Evolutionary conservation across 2,888 invertebrate species (phyloP), one percentile per base, ranked within the genome.

Genomic region (Drosophila eohydei): DNA sequence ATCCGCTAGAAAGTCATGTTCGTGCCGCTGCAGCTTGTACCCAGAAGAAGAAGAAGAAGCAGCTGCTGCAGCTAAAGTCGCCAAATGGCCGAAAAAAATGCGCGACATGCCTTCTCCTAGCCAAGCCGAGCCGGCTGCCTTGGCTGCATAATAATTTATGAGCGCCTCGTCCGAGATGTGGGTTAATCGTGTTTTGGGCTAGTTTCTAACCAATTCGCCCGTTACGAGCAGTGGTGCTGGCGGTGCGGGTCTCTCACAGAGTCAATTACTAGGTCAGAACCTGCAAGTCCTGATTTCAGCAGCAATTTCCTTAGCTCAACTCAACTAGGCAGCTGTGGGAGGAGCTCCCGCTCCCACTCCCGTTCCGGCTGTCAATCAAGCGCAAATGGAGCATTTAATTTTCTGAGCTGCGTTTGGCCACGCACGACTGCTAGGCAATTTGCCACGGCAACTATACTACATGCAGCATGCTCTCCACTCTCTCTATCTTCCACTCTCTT

Each of bases 181-280:
- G 92, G 92, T 92, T 92, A 92, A 92, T 92, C 92, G 93, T 92
- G 92, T 92, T 92, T 90, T 92, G 88, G 91, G 91, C 91, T 91
- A 92, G 90, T 85, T 89, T 83, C 75, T 60, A 72, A 64, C 52
- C 78, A 76, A 66, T 62, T 46, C 46, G 36, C 26, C 56, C 66
- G 51, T 41, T 55, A 52, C 44, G 60, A 64, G 46, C 55, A 44
- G 61, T 62, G 67, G 38, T 60, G 58, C 62, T 59, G 59, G 4
- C 32, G 69, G 63, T 63, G 75, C 80, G 80, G 75, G 85, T 80
- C 83, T 64, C 74, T 78, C 86, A 73, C 75, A 75, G 73, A 58
- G 75, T 77, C 86, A 86, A 86, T 86, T 86, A 86, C 90, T 86
- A 78, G 90, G 86, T 90, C 90, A 86, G 89, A 89, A 89, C 90